phyloP scores from a whole-genome alignment of 2,113 vertebrate species.

The Nesospiza acunhae region DNA sequence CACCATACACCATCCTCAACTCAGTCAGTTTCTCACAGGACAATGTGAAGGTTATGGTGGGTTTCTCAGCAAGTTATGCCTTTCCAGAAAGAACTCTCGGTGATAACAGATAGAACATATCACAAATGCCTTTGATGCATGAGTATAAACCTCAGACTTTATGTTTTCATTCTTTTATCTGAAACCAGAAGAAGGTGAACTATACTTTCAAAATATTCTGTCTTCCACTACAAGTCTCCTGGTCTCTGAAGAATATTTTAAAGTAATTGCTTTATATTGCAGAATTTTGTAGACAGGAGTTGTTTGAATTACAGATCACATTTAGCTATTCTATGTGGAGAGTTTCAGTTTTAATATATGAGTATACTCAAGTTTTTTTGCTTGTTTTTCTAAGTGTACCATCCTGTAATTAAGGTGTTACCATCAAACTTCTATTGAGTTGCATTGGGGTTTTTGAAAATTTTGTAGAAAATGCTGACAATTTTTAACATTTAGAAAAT shows the following conservation, averaged over 20 bases:
- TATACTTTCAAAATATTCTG: neutral
- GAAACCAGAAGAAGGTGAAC: neutral
- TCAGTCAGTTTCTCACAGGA: neutral
- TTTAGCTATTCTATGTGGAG: neutral
- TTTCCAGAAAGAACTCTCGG: neutral
- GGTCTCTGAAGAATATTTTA: neutral
- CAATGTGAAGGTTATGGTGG: neutral
- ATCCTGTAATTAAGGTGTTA: neutral
- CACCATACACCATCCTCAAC: neutral
- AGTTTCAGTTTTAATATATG: neutral
- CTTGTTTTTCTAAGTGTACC: neutral
- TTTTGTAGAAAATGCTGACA: neutral
- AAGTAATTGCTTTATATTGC: neutral
- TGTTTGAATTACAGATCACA: neutral
- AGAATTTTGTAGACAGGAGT: neutral
- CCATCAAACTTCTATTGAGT: neutral
- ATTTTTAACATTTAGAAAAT: neutral
- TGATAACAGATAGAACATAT: neutral
- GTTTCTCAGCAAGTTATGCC: neutral
- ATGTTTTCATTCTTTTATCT: neutral
- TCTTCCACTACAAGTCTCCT: neutral
- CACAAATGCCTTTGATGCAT: neutral
- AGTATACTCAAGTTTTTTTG: neutral
- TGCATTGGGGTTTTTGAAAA: neutral
- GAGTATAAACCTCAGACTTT: neutral